Conservation (phyloP, 2,797 vertebrate genomes). For the Sitta carolinensis region DNA sequence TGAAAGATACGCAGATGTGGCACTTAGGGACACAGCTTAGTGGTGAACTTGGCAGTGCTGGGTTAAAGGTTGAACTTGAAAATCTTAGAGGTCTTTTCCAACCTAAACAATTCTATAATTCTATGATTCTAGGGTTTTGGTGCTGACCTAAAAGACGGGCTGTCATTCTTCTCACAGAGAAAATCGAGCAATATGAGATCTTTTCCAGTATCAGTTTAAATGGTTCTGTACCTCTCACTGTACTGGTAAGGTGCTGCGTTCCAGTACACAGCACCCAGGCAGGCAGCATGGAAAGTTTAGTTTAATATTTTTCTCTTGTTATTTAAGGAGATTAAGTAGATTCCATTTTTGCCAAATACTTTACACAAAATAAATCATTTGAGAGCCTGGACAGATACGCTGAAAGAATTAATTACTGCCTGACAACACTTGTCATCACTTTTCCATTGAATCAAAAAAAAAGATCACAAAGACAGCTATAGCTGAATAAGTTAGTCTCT, state of each 20-base stretch:
- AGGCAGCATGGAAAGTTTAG: neutral
- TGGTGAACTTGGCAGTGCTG: neutral
- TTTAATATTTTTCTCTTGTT: conserved; percentile 52
- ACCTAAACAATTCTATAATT: neutral
- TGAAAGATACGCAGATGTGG: neutral
- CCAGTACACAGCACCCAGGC: neutral
- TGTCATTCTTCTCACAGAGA: conserved; percentile 15
- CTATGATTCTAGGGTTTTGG: neutral
- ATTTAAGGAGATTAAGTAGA: conserved; percentile 59
- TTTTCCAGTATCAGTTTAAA: conserved; percentile 24
- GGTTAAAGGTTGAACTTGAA: neutral
- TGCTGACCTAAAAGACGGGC: neutral
- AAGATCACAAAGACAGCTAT: conserved; percentile 24
- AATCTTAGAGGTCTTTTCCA: neutral
- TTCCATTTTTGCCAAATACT: conserved; percentile 63
- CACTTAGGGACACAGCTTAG: neutral
- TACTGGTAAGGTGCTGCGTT: neutral
- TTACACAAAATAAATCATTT: conserved; percentile 51
- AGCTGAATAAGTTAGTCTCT: neutral
- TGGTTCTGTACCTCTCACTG: neutral
- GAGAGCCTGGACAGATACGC: conserved; percentile 6
- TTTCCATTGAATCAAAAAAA: conserved; percentile 56
- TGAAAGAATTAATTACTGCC: conserved; percentile 65
- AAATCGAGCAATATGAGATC: neutral
- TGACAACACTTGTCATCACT: conserved; percentile 58